Base-by-base conservation (phyloP, 2,113 vertebrate genomes). In the Limnothrissa miodon region DNA sequence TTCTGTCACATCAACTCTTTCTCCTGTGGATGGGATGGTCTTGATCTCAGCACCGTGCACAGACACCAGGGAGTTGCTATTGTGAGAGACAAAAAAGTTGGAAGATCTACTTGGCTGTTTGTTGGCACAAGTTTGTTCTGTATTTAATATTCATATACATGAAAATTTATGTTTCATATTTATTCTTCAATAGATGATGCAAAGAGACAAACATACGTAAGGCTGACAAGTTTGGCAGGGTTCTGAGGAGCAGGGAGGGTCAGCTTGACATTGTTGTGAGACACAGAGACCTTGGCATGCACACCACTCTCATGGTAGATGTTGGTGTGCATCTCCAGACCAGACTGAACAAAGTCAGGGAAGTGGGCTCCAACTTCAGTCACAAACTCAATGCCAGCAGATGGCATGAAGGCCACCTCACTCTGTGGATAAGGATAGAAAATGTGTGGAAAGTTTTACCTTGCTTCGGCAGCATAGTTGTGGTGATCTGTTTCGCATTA, bases 261-360 rank as follows among this genome's bases (percentile, higher is more conserved):
- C 86, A 99, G 81, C 89, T 96, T 97, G 78, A 97, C 82, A 17
- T 94, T 91, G 44, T 92, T 91, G 1, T 81, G 80, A 83, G 78
- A 94, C 56, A 96, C 59, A 66, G 91, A 89, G 81, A 97, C 5
- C 9, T 92, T 93, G 11, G 94, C 94, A 45, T 81, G 91, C 59
- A 95, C 87, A 81, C 95, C 94, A 88, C 94, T 96, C 83, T 99
- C 97, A 5, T 97, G 96, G 92, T 96, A 98, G 78, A 98, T 83
- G 86, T 95, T 97, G 80, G 95, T 95, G 89, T 96, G 95, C 92
- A 97, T 94, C 83, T 97, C 95, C 56, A 99, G 90, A 0, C 95
- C 95, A 66, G 92, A 96, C 86, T 87, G 91, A 46, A 95, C 88
- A 85, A 96, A 97, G 85, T 96, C 94, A 1, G 97, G 97, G 29